Conservation (phyloP, 2,888 invertebrate genomes). For the Isotomurus palustris region DNA sequence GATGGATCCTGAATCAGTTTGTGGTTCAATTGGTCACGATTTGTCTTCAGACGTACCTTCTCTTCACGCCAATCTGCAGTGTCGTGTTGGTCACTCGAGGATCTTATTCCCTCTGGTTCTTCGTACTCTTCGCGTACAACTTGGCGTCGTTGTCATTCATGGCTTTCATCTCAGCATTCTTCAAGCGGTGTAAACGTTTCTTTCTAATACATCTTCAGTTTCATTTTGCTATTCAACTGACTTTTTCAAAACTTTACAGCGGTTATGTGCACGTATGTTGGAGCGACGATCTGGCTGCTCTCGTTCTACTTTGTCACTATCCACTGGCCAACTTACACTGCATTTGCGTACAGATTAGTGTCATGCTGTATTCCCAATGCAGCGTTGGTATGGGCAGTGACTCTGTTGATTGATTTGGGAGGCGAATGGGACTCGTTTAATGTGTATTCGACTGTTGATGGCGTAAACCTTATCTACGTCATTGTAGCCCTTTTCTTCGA, state of each 20-base stretch:
- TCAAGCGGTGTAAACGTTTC: slow-evolving; percentile 8
- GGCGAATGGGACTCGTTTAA: background rate
- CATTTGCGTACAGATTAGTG: slow-evolving; percentile 6
- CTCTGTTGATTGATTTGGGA: slow-evolving; percentile 7
- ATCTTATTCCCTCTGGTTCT: slow-evolving; percentile 13
- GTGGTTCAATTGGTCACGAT: slow-evolving; percentile 10
- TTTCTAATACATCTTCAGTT: background rate
- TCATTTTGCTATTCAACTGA: background rate
- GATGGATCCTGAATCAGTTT: slow-evolving; percentile 28
- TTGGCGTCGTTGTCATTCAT: slow-evolving; percentile 15
- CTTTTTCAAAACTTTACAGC: slow-evolving; percentile 4
- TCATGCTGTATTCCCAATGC: slow-evolving; percentile 23
- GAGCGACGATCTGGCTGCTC: slow-evolving; percentile 20
- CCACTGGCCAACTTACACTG: slow-evolving; percentile 9
- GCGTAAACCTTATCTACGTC: background rate
- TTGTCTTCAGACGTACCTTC: slow-evolving; percentile 8
- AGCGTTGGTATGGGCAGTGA: slow-evolving; percentile 19
- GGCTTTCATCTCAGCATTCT: slow-evolving; percentile 20
- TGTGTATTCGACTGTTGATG: background rate
- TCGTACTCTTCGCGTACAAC: slow-evolving; percentile 10
- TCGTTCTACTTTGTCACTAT: slow-evolving; percentile 18
- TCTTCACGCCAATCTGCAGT: slow-evolving; percentile 8
- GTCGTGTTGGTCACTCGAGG: slow-evolving; percentile 16
- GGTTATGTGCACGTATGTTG: slow-evolving; percentile 19
- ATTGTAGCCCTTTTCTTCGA: slow-evolving; percentile 17